Percentiles rank a stretch among this genome's conserved stretches.
phyloP scores from a whole-genome alignment of 2,888 invertebrate species.

The Andrena fulva region DNA sequence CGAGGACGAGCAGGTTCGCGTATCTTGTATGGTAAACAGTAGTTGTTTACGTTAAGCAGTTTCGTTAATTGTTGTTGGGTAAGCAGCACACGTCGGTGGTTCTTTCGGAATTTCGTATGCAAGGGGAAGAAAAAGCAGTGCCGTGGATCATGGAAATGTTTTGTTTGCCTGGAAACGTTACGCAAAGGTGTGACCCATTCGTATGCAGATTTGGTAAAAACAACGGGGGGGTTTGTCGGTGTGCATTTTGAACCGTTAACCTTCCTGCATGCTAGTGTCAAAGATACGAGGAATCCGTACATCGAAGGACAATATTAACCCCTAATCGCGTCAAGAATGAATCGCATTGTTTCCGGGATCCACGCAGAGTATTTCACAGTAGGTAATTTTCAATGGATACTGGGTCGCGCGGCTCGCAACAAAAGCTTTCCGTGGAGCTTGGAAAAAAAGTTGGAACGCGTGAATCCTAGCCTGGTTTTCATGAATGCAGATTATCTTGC shows the following conservation, averaged over 20 bases:
- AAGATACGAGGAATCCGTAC: background rate
- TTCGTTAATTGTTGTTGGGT: slow-evolving; percentile 12
- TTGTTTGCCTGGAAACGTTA: background rate
- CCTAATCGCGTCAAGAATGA: background rate
- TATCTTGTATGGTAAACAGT: background rate
- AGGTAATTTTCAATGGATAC: slow-evolving; percentile 18
- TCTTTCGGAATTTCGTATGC: background rate
- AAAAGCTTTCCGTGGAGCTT: slow-evolving; percentile 19
- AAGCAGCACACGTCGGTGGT: background rate
- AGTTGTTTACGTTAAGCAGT: slow-evolving; percentile 10
- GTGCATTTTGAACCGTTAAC: background rate
- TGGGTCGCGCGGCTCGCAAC: slow-evolving; percentile 29
- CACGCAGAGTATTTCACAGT: background rate
- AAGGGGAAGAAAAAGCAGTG: slow-evolving; percentile 2
- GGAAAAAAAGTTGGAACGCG: slow-evolving; percentile 23
- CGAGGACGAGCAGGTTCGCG: background rate
- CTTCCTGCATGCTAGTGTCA: background rate
- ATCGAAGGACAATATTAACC: background rate
- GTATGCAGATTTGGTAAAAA: slow-evolving; percentile 6
- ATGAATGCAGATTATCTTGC: slow-evolving; percentile 17
- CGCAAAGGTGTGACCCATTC: background rate
- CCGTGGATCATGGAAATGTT: slow-evolving; percentile 5
- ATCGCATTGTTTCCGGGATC: background rate
- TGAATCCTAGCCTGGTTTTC: slow-evolving; percentile 23
- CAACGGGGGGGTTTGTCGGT: background rate